Conservation (phyloP, 2,888 invertebrate genomes). For the Rambutsinella grinnellia region DNA sequence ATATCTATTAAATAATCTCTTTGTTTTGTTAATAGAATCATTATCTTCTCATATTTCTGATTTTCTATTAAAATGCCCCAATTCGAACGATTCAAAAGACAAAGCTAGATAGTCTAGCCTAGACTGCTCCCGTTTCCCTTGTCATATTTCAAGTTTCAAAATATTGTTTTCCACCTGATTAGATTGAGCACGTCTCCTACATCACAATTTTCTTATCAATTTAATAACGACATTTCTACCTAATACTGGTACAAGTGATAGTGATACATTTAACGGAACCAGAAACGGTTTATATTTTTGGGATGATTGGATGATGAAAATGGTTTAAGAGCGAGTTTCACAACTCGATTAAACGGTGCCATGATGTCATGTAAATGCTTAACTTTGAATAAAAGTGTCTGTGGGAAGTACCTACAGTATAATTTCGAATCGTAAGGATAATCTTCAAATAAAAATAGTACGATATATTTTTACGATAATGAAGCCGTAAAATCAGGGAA, state of each 20-base stretch:
- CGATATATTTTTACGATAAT: constrained; percentile 27
- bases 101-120: neutral
- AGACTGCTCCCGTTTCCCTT: neutral
- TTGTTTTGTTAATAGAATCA: too few relatives aligned
- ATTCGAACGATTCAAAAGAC: neutral
- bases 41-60: too few relatives aligned
- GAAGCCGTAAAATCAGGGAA: constrained; percentile 30
- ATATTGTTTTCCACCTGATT: neutral
- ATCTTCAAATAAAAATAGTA: neutral
- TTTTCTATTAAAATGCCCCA: too few relatives aligned
- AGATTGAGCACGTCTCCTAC: neutral
- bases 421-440: neutral
- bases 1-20: neutral
- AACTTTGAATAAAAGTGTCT: neutral
- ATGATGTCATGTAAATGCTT: neutral
- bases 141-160: too few relatives aligned
- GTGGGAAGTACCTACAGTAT: neutral
- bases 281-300: constrained; percentile 25
- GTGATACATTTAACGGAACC: constrained; percentile 20
- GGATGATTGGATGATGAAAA: neutral
- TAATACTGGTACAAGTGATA: neutral
- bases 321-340: neutral
- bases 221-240: neutral
- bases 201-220: neutral
- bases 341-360: neutral